Conservation (phyloP, 2,113 vertebrate genomes). For the Sminthopsis crassicaudata region DNA sequence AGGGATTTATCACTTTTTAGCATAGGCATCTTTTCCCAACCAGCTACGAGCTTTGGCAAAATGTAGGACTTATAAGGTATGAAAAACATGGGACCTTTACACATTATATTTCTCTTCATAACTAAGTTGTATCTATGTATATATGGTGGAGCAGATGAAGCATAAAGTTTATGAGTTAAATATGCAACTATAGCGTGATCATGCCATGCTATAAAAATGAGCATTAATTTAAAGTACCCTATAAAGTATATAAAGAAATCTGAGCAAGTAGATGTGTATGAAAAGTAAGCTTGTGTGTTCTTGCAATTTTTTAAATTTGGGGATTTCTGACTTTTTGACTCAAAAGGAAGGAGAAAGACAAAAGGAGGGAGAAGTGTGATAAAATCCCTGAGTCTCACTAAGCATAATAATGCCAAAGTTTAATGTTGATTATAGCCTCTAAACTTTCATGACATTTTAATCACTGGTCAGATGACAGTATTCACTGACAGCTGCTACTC, state of each 20-base stretch:
- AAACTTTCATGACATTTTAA: constrained; percentile 6
- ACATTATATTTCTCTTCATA: not conserved
- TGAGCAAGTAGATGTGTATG: constrained; percentile 13
- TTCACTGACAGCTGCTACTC: not conserved
- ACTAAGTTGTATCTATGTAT: not conserved
- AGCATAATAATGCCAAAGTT: not conserved
- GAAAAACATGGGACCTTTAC: not conserved
- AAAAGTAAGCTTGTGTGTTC: not conserved
- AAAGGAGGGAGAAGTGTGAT: not conserved
- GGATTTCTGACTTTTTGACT: constrained; percentile 2
- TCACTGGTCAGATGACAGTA: constrained; percentile 15
- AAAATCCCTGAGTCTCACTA: not conserved
- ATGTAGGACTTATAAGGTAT: not conserved
- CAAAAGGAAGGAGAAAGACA: not conserved
- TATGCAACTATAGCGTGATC: not conserved
- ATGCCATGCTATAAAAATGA: constrained; percentile 41
- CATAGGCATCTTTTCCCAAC: not conserved
- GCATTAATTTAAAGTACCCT: constrained; percentile 39
- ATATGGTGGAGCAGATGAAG: not conserved
- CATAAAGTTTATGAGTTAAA: constrained; percentile 22
- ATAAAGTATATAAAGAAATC: constrained; percentile 37
- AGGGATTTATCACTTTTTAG: not conserved
- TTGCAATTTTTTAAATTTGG: constrained; percentile 18
- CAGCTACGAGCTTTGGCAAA: not conserved
- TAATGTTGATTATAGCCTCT: constrained; percentile 40